These are phyloP conservation scores for Tichodroma muraria DNA, from an alignment of 2,113 vertebrate genomes.

Conservation along the genomic window DNA sequence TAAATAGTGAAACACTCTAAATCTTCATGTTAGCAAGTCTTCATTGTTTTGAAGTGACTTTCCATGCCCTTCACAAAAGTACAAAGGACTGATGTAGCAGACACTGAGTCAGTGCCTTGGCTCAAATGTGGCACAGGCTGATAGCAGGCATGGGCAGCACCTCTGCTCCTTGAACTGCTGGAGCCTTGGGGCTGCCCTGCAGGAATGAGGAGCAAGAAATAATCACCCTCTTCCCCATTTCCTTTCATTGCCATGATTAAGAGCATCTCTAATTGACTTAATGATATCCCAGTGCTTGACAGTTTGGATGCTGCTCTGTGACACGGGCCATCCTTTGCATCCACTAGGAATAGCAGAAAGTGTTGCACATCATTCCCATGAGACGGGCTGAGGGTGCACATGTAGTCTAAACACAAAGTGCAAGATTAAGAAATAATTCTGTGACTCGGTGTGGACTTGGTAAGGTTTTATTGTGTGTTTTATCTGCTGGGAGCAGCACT, in stretches of 20 bases:
- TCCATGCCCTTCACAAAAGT: neutral
- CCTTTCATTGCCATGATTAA: neutral
- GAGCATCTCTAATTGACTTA: neutral
- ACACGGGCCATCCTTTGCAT: neutral
- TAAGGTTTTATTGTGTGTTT: neutral
- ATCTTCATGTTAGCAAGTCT: neutral
- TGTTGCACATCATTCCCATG: neutral
- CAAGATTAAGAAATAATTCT: neutral
- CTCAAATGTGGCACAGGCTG: neutral
- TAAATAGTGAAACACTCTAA: neutral
- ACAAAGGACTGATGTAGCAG: neutral
- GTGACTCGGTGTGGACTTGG: fast-evolving
- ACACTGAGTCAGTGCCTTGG: neutral
- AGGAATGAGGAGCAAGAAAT: neutral
- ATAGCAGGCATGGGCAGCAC: neutral
- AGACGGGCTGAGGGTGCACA: neutral
- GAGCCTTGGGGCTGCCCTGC: neutral
- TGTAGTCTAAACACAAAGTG: neutral
- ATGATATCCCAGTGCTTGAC: neutral
- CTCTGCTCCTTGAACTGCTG: neutral
- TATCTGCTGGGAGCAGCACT: neutral
- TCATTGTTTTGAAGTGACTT: neutral
- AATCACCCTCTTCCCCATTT: neutral
- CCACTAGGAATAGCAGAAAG: fast-evolving
- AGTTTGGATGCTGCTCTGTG: neutral